phyloP scores from a whole-genome alignment of 2,797 vertebrate species.

The Enoplosus armatus region DNA sequence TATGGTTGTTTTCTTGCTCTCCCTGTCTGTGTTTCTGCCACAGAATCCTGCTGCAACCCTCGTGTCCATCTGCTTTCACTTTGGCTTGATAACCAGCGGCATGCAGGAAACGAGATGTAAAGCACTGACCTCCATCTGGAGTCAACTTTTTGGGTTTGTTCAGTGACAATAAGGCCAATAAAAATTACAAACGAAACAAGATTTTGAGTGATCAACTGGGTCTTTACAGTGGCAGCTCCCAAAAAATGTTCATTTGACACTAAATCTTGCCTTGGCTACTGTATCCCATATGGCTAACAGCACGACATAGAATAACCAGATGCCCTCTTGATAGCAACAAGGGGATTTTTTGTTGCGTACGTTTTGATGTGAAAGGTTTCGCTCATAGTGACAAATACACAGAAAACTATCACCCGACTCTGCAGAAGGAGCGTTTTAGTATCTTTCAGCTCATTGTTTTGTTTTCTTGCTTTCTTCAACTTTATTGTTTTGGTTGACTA shows the following conservation, averaged over 20 bases:
- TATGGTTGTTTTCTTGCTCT: not conserved
- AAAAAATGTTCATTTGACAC: not conserved
- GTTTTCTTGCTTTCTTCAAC: not conserved
- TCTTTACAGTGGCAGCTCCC: not conserved
- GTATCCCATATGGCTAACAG: not conserved
- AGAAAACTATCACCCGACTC: not conserved
- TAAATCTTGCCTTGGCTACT: not conserved
- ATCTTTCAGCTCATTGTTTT: not conserved
- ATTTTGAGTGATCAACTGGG: not conserved
- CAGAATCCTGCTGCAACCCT: not conserved
- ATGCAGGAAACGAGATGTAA: not conserved
- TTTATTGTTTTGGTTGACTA: not conserved
- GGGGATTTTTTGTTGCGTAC: no score
- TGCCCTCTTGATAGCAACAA: not conserved
- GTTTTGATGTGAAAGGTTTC: not conserved
- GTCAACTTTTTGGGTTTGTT: constrained; percentile 24
- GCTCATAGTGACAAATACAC: not conserved
- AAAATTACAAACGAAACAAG: not conserved
- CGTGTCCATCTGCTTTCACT: constrained; percentile 4
- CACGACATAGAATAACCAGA: not conserved
- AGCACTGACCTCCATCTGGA: not conserved
- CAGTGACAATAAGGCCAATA: not conserved
- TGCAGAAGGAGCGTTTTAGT: not conserved
- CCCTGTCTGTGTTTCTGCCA: not conserved
- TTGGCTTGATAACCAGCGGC: not conserved